Conservation (phyloP, 2,888 invertebrate species). For the Patella ulyssiponensis region DNA sequence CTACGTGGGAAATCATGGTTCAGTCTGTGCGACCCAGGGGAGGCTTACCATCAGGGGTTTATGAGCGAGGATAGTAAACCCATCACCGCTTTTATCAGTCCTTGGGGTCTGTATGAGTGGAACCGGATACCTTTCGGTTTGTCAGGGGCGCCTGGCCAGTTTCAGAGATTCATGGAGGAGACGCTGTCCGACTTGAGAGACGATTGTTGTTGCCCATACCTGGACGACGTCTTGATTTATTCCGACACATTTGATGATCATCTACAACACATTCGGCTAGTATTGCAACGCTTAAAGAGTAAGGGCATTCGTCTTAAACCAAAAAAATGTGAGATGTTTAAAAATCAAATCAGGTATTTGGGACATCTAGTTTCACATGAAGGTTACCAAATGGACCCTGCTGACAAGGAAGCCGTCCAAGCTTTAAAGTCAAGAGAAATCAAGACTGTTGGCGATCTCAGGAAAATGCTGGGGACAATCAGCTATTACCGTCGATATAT, state of each 20-base stretch:
- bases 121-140: conserved; percentile 34
- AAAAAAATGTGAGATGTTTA: conserved; percentile 33
- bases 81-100: conserved; percentile 37
- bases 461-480: conserved; percentile 31
- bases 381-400: conserved; percentile 32
- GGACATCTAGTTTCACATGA: conserved; percentile 36
- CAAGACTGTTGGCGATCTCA: conserved; percentile 25
- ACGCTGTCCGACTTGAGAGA: conserved; percentile 27
- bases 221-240: conserved; percentile 35
- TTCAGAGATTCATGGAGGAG: conserved; percentile 33
- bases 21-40: conserved; percentile 27
- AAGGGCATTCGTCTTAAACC: conserved; percentile 40
- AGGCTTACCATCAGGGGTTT: conserved; percentile 37
- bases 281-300: conserved; percentile 14
- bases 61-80: conserved; percentile 24
- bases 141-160: conserved; percentile 29
- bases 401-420: conserved; percentile 27
- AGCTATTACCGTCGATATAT: conserved; percentile 36
- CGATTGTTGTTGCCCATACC: conserved; percentile 25
- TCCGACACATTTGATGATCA: conserved; percentile 25
- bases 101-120: conserved; percentile 35
- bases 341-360: conserved; percentile 33
- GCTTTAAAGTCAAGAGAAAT: conserved; percentile 26
- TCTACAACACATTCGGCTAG: conserved; percentile 21
- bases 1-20: conserved; percentile 35